These are phyloP conservation scores for Psophia crepitans DNA, from an alignment of 2,113 vertebrate species.

Conservation along the genomic window DNA sequence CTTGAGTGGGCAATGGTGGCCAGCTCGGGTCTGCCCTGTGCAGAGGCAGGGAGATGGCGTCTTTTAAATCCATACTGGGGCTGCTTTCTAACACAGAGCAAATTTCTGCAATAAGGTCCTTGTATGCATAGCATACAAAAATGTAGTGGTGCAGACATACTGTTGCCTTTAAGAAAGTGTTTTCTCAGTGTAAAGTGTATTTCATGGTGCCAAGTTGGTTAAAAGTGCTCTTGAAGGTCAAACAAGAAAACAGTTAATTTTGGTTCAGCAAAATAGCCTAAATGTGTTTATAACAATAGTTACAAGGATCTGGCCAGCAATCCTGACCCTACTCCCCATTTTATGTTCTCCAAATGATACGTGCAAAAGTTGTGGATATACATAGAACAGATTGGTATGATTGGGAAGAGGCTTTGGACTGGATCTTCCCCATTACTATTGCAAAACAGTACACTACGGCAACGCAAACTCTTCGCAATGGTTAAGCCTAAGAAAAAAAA, in stretches of 20 bases:
- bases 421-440: not conserved
- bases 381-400: not conserved
- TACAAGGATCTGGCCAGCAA: not conserved
- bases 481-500: not conserved
- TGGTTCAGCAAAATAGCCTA: not conserved
- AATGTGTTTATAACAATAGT: not conserved
- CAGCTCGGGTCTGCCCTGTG: not conserved
- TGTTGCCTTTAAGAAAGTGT: not conserved
- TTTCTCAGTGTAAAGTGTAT: not conserved
- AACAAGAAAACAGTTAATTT: not conserved
- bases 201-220: not conserved
- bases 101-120: not conserved
- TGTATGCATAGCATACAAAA: not conserved
- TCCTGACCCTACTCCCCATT: not conserved
- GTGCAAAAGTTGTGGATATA: not conserved
- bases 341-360: not conserved
- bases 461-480: not conserved
- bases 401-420: not conserved
- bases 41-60: not conserved
- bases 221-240: not conserved
- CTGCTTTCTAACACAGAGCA: not conserved
- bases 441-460: not conserved
- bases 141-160: not conserved
- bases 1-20: fast-evolving
- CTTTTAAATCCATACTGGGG: not conserved